Conservation (phyloP, 30 jellyfish, hydroid and myxozoan genomes). For the Chironex yamaguchii region DNA sequence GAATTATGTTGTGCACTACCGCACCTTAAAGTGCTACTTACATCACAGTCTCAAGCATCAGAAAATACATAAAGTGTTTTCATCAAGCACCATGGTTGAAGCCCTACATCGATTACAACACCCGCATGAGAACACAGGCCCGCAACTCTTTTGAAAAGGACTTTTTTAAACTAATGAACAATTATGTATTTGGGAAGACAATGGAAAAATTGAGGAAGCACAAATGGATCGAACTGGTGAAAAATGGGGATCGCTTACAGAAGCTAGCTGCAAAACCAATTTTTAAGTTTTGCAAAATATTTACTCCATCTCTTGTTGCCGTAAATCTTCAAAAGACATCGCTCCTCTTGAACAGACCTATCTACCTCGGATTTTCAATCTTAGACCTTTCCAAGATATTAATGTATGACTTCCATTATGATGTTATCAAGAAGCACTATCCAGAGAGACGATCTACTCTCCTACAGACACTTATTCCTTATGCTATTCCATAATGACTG, state of each 20-base stretch:
- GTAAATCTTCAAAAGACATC: too few relatives aligned
- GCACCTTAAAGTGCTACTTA: constrained; percentile 34
- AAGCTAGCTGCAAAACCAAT: constrained; percentile 53
- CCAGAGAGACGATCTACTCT: constrained; percentile 27
- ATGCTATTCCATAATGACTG: too few relatives aligned
- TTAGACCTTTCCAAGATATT: constrained; percentile 54
- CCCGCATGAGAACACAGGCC: constrained; percentile 32
- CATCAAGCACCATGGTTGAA: constrained; percentile 61
- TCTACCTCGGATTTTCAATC: constrained; percentile 56
- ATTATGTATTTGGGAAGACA: constrained; percentile 69
- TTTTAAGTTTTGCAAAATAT: constrained; percentile 31
- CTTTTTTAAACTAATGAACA: constrained; percentile 73
- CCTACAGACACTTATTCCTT: constrained; percentile 79
- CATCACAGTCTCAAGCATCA: constrained; percentile 27
- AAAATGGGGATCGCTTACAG: not conserved
- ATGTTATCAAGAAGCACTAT: constrained; percentile 39
- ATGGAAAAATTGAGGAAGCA: constrained; percentile 71
- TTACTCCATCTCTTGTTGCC: not conserved
- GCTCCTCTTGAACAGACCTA: constrained; percentile 50
- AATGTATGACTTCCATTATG: constrained; percentile 78
- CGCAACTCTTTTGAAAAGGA: constrained; percentile 68
- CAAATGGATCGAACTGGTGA: constrained; percentile 41
- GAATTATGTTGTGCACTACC: constrained; percentile 59
- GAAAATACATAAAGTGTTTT: constrained; percentile 61
- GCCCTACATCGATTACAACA: constrained; percentile 53